Percentiles rank a stretch among this genome's conserved stretches.
phyloP scores from a whole-genome alignment of 2,797 vertebrate species.

The Leptoclinus maculatus region DNA sequence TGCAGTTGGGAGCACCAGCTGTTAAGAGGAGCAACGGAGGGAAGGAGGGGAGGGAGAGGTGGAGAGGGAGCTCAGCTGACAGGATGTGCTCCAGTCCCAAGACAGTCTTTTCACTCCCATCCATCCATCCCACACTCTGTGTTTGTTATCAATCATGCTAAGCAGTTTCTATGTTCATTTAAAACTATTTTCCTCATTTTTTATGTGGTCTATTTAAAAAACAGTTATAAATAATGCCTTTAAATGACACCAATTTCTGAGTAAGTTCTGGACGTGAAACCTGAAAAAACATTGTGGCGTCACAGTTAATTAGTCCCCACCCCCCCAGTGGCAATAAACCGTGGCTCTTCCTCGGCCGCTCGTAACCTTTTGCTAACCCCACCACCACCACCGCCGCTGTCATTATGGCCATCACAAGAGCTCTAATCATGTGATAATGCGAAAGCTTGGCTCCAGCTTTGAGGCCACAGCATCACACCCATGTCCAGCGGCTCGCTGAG shows the following conservation, averaged over 20 bases:
- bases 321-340: conserved; percentile 46
- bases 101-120: conserved; percentile 52
- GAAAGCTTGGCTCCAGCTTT: conserved; percentile 56
- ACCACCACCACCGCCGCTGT: conserved; percentile 43
- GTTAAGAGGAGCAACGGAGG: conserved; percentile 47
- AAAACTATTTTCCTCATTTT: conserved; percentile 26
- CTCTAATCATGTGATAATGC: conserved; percentile 62
- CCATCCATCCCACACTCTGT: conserved; percentile 51
- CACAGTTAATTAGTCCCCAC: conserved; percentile 42
- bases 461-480: conserved; percentile 60
- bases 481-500: conserved; percentile 37
- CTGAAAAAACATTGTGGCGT: conserved; percentile 41
- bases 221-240: conserved; percentile 32
- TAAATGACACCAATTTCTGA: conserved; percentile 45
- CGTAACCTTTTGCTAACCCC: conserved; percentile 67
- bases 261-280: conserved; percentile 38
- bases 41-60: conserved; percentile 27
- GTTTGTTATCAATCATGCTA: conserved; percentile 51
- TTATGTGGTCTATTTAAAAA: conserved; percentile 11
- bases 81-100: conserved; percentile 73
- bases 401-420: conserved; percentile 60
- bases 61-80: conserved; percentile 69
- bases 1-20: conserved; percentile 66
- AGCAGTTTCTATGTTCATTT: conserved; percentile 17
- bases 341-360: conserved; percentile 38